Conservation (phyloP, 2,888 invertebrate genomes). For the Argyresthia albistria region DNA sequence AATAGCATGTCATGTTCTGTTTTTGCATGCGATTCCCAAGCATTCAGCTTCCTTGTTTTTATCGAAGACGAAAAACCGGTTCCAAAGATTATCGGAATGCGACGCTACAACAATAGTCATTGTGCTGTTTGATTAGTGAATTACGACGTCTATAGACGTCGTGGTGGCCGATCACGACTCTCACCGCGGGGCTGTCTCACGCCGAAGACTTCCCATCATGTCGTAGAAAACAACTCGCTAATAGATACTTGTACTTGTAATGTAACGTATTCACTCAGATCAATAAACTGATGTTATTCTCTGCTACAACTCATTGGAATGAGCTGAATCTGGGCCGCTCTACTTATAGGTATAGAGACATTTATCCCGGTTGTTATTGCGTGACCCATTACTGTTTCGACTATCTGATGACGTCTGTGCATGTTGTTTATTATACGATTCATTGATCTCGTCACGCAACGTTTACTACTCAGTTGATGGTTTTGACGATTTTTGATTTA, state of each 20-base stretch:
- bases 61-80: slow-evolving; percentile 34
- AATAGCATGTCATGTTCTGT: too few species aligned
- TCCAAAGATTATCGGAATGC: slow-evolving; percentile 25
- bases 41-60: slow-evolving; percentile 23
- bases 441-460: too few species aligned
- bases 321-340: too few species aligned
- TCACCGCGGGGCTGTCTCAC: slow-evolving; percentile 33
- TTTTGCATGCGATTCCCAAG: background rate
- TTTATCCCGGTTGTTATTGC: background rate
- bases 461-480: too few species aligned
- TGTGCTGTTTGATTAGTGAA: slow-evolving; percentile 53
- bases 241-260: background rate
- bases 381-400: background rate
- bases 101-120: slow-evolving; percentile 45
- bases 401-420: background rate
- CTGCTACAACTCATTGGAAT: too few species aligned
- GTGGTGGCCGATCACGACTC: slow-evolving; percentile 55
- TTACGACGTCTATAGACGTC: slow-evolving; percentile 36
- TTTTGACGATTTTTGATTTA: too few species aligned
- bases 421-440: background rate
- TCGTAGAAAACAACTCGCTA: background rate
- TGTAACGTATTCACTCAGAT: too few species aligned
- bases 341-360: too few species aligned
- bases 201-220: slow-evolving; percentile 35
- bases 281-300: too few species aligned